Percentiles rank a stretch among this genome's conserved stretches.
These are phyloP conservation scores for Leptinotarsa undecemlineata DNA, from an alignment of 1,140 invertebrate genomes.

Conservation along the genomic window DNA sequence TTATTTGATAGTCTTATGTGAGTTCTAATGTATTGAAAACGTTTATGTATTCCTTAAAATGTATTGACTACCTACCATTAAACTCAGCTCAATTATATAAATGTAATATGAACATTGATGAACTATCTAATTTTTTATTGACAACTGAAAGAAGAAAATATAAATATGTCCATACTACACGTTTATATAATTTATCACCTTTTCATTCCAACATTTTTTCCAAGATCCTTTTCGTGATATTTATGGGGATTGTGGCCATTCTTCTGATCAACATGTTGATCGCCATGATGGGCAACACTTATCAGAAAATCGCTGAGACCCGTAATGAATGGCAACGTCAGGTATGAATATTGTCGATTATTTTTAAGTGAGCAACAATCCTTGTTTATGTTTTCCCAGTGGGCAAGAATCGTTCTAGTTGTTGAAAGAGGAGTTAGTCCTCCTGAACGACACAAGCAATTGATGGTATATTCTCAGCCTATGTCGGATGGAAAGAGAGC, in stretches of 20 bases:
- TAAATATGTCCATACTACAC: too few species aligned
- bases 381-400: constrained; percentile 62
- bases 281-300: constrained; percentile 99
- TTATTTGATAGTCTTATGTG: too few species aligned
- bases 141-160: too few species aligned
- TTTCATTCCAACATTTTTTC: background rate
- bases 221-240: constrained; percentile 89
- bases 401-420: constrained; percentile 96
- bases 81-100: too few species aligned
- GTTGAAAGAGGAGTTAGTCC: constrained; percentile 94
- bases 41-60: too few species aligned
- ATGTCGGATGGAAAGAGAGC: constrained; percentile 90
- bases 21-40: too few species aligned
- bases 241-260: constrained; percentile 95
- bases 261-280: constrained; percentile 98
- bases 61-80: too few species aligned
- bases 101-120: too few species aligned
- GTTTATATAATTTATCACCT: background rate
- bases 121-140: too few species aligned
- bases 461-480: constrained; percentile 91
- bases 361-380: background rate
- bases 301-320: constrained; percentile 96
- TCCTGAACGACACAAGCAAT: constrained; percentile 78
- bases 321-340: constrained; percentile 98
- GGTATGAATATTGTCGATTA: constrained; percentile 57